phyloP scores from a whole-genome alignment of 2,113 vertebrate genomes.

The Speoplatyrhinus poulsoni region DNA sequence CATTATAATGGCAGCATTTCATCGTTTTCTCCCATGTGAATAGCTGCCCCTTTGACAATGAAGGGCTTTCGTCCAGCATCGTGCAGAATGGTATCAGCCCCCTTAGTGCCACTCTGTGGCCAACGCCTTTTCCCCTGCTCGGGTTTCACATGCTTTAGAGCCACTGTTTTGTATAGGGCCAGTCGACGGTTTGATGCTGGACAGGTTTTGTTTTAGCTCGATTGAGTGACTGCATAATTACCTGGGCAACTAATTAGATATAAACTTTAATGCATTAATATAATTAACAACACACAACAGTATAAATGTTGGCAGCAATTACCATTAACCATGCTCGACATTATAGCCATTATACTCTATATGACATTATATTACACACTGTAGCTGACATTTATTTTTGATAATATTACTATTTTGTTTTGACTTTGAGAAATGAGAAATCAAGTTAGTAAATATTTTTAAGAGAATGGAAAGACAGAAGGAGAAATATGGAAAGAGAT shows the following conservation, averaged over 20 bases:
- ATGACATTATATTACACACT: no score
- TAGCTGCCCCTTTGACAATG: slow-evolving; percentile 73
- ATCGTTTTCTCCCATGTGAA: slow-evolving; percentile 80
- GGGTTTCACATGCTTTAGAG: slow-evolving; percentile 62
- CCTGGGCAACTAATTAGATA: background rate
- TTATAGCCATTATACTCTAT: no score
- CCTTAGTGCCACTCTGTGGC: slow-evolving; percentile 68
- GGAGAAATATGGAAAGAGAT: slow-evolving; percentile 62
- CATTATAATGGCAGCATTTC: slow-evolving; percentile 83
- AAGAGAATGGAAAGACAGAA: slow-evolving; percentile 67
- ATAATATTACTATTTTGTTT: no score
- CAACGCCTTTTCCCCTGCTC: slow-evolving; percentile 65
- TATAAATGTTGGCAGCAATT: no score
- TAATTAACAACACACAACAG: no score
- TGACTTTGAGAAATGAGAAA: no score
- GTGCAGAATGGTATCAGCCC: slow-evolving; percentile 73
- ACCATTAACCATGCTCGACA: no score
- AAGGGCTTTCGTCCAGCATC: slow-evolving; percentile 74
- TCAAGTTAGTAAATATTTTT: no score
- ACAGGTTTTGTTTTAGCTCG: slow-evolving; percentile 33
- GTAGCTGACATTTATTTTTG: no score
- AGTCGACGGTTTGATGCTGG: slow-evolving; percentile 48
- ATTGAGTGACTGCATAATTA: slow-evolving; percentile 5
- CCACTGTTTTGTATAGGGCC: slow-evolving; percentile 43
- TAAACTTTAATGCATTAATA: no score